Evolutionary conservation across 2,113 vertebrate species (phyloP), one percentile per base, ranked within the genome.

Genomic region (Rousettus leschenaultii): DNA sequence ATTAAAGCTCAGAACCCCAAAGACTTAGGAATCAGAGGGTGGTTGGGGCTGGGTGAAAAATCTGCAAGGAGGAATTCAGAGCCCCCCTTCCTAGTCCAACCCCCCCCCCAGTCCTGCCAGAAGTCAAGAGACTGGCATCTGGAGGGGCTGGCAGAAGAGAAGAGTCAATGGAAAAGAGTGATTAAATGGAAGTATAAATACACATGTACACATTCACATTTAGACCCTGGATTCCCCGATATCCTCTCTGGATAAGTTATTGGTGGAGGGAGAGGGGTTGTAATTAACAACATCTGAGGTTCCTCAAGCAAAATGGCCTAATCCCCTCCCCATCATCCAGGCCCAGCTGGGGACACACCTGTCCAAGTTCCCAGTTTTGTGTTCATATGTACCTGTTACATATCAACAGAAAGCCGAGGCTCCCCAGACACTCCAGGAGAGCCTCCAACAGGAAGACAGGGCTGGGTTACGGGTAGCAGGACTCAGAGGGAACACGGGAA

Each of bases 1-100:
- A 96, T 97, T 94, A 96, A 94, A 96, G 55, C 75, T 35, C 53
- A 71, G 85, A 92, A 94, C 90, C 84, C 95, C 88, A 63, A 96
- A 96, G 93, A 93, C 55, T 71, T 63, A 30, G 80, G 65, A 66
- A 80, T 59, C 79, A 65, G 70, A 80, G 53, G 59, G 75, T 45
- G 78, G 55, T 19, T 40, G 14, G 18, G 16, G 35, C 57, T 66
- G 87, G 45, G n/a, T 24, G 65, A 35, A 85, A 26, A 43, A 16
- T 33, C 88, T 66, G 14, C 12, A 86, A 51, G n/a, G 78, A 83
- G 68, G 15, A 63, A 21, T 45, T 78, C 89, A 33, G 51, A 74
- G 51, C 12, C 66, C 43, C 40, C 30, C 40, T 45, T 80, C 43
- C n/a, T 16, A 73, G 22, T 33, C 86, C 59, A 48, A 16, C 63